Percentiles rank a stretch among this genome's conserved stretches.
These are phyloP conservation scores for Cygnus buccinator DNA, from an alignment of 2,113 vertebrate genomes.

Conservation along the genomic window DNA sequence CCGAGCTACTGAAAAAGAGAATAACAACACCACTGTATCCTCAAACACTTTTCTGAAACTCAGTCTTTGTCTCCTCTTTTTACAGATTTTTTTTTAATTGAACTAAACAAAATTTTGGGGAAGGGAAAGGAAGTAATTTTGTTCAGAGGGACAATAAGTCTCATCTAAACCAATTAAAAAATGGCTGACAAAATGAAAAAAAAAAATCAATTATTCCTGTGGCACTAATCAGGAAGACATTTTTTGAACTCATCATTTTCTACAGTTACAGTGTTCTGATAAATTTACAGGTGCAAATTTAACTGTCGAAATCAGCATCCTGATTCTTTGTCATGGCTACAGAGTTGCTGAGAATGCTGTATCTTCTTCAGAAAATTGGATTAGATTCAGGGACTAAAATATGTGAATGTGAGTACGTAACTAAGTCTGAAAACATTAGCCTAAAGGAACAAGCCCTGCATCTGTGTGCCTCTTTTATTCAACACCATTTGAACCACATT, in stretches of 20 bases:
- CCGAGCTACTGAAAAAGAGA: background rate
- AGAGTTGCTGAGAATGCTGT: background rate
- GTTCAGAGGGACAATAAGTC: background rate
- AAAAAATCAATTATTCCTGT: background rate
- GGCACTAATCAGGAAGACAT: background rate
- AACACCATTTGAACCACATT: background rate
- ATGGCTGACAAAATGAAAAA: background rate
- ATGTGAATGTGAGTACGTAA: background rate
- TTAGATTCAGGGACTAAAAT: background rate
- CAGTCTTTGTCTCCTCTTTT: background rate
- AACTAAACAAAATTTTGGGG: background rate
- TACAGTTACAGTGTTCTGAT: background rate
- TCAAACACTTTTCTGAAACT: background rate
- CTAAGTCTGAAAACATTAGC: background rate
- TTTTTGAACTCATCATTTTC: background rate
- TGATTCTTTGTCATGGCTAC: background rate
- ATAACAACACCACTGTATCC: background rate
- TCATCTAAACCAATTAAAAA: background rate
- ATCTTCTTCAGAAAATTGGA: constrained; percentile 1
- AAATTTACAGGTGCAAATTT: constrained; percentile 45
- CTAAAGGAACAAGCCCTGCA: background rate
- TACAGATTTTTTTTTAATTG: background rate
- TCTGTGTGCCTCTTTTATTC: background rate
- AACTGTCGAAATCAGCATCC: background rate
- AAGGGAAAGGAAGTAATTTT: background rate